Evolutionary conservation across 2,888 invertebrate species (phyloP), one percentile per base, ranked within the genome.

Genomic region (Dysmachus trigonus): DNA sequence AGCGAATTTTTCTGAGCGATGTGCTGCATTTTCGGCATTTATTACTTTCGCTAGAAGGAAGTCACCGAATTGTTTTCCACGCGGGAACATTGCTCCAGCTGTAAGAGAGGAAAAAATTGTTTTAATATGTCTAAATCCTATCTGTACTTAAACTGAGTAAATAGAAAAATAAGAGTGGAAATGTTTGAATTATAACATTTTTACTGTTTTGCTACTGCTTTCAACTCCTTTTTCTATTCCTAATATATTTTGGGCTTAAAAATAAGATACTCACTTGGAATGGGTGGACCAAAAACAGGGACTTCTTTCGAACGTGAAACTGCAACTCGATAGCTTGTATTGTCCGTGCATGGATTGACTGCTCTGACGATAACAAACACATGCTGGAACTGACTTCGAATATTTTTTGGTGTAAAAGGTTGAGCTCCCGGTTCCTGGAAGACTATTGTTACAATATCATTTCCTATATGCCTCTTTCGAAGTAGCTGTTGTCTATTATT

Each of bases 321-420:
- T 74, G 95, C 94, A 89, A 95, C 94, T 90, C 96, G 96, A 93
- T 98, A 98, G 90, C 96, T 96, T 0, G 98, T 97, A 91, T 96
- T 96, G 88, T 98, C 98, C 6, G 97, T 95, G 92, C 98, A 98
- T 2, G 98, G 98, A 92, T 98, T 97, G 86, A 97, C 94, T 4
- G 95, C 98, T 89, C 96, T 94, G 8, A 99, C 97, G 84, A 99
- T 95, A 88, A 99, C 96, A 92, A 99, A 99, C 41, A 99, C 98
- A 92, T 99, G 99, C 92, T 99, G 99, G 93, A 99, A 99, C 92
- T 99, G 98, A 79, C 98, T 98, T 86, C 98, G 95, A 89, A 99
- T 98, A 90, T 97, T 96, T 90, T 97, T 95, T 84, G 99, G 98
- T 86, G 97, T 97, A 92, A 99, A 99, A 0, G 98, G 97, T 86